phyloP scores from a whole-genome alignment of 2,797 vertebrate species.

The Pyrocephalus nanus region DNA sequence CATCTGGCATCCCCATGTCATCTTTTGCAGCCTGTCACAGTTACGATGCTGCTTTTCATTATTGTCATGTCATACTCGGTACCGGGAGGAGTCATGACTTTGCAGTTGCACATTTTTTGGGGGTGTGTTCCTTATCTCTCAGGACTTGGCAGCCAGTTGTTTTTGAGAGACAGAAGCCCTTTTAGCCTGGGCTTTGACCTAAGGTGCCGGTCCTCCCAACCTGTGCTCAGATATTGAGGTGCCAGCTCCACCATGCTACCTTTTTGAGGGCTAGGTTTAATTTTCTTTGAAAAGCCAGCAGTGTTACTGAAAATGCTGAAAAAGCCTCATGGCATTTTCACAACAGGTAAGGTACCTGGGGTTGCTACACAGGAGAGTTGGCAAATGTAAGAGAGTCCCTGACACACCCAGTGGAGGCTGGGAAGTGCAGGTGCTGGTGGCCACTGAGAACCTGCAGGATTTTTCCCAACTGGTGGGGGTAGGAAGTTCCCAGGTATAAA shows the following conservation, averaged over 20 bases:
- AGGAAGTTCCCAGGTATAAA: background rate
- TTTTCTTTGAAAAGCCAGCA: background rate
- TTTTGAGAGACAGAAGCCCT: background rate
- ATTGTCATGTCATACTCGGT: background rate
- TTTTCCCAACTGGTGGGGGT: accelerated
- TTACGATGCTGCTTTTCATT: background rate
- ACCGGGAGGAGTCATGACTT: background rate
- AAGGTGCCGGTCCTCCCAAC: background rate
- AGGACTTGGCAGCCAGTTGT: background rate
- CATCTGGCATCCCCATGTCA: background rate
- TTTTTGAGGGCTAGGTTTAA: background rate
- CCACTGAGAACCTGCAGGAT: background rate
- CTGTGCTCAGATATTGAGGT: background rate
- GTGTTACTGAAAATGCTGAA: background rate
- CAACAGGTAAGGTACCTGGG: background rate
- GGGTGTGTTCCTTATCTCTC: background rate
- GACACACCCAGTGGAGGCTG: accelerated
- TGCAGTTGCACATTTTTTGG: background rate
- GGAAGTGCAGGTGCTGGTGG: background rate
- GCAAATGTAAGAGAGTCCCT: accelerated
- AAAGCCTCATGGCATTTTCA: background rate
- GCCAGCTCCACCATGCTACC: background rate
- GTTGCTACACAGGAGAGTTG: accelerated
- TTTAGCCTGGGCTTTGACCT: background rate
- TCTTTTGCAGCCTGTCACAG: background rate